phyloP scores from a whole-genome alignment of 2,888 invertebrate species.

The Laspeyria flexula region DNA sequence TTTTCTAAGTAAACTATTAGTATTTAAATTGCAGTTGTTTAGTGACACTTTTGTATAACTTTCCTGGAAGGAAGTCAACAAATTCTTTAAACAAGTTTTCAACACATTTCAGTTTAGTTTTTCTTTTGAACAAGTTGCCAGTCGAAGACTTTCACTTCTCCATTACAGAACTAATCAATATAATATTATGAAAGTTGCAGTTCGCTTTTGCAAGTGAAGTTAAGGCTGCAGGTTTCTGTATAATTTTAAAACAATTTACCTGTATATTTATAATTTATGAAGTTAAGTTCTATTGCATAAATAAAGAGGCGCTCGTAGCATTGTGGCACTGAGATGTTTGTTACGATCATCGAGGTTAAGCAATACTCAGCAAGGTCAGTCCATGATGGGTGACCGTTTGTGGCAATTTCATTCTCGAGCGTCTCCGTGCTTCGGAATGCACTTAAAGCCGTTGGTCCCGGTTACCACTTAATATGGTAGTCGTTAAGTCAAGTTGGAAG shows the following conservation, averaged over 20 bases:
- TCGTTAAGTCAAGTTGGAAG: too few species aligned
- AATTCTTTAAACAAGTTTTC: constrained; percentile 2
- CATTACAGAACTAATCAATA: constrained; percentile 1
- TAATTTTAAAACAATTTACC: background rate
- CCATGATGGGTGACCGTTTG: too few species aligned
- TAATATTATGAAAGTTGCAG: background rate
- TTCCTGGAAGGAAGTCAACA: background rate
- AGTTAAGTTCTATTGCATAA: too few species aligned
- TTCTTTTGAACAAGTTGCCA: constrained; percentile 1
- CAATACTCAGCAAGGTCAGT: too few species aligned
- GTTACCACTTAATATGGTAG: too few species aligned
- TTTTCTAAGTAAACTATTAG: background rate
- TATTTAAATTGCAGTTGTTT: constrained; percentile 3
- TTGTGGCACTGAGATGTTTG: too few species aligned
- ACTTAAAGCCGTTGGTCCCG: too few species aligned
- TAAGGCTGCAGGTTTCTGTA: background rate
- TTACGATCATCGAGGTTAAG: too few species aligned
- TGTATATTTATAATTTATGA: too few species aligned
- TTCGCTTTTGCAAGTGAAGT: background rate
- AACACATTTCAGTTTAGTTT: background rate
- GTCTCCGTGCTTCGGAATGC: too few species aligned
- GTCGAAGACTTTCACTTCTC: background rate
- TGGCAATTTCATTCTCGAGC: too few species aligned
- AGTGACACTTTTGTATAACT: background rate
- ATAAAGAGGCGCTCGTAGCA: too few species aligned